Evolutionary conservation across 2,888 invertebrate genomes (phyloP).

Genomic region (Phasia obesa): DNA sequence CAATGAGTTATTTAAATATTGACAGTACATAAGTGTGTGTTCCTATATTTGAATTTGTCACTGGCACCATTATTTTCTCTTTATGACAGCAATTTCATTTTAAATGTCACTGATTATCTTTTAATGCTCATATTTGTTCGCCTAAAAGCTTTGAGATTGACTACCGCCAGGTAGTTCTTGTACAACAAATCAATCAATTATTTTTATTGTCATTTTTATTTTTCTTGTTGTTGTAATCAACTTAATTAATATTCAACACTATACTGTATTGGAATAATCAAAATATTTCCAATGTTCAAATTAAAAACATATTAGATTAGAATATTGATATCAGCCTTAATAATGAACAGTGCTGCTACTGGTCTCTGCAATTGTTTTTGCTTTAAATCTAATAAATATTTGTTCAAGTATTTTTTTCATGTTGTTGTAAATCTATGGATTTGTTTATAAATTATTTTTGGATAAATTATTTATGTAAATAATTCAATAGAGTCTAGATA

Average conservation of each 20-base stretch:
- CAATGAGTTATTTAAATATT: slow-evolving; percentile 43
- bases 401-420: too few species aligned
- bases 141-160: not conserved
- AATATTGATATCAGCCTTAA: slow-evolving; percentile 50
- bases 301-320: slow-evolving; percentile 68
- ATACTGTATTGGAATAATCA: not conserved
- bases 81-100: slow-evolving; percentile 56
- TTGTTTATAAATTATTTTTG: slow-evolving; percentile 22
- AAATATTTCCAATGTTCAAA: slow-evolving; percentile 11
- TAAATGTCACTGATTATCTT: slow-evolving; percentile 55
- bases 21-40: not conserved
- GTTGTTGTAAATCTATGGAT: too few species aligned
- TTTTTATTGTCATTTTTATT: not conserved
- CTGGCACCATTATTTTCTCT: slow-evolving; percentile 30
- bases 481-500: slow-evolving; percentile 8
- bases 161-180: slow-evolving; percentile 18
- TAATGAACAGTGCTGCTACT: not conserved
- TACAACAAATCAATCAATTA: slow-evolving; percentile 62
- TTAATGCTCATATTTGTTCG: not conserved
- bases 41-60: slow-evolving; percentile 34
- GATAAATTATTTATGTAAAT: slow-evolving; percentile 47
- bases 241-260: slow-evolving; percentile 46
- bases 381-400: not conserved
- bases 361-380: not conserved
- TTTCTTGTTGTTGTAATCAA: slow-evolving; percentile 41